Evolutionary conservation across 2,113 vertebrate genomes (phyloP).

Genomic region (Nycticorax nycticorax): DNA sequence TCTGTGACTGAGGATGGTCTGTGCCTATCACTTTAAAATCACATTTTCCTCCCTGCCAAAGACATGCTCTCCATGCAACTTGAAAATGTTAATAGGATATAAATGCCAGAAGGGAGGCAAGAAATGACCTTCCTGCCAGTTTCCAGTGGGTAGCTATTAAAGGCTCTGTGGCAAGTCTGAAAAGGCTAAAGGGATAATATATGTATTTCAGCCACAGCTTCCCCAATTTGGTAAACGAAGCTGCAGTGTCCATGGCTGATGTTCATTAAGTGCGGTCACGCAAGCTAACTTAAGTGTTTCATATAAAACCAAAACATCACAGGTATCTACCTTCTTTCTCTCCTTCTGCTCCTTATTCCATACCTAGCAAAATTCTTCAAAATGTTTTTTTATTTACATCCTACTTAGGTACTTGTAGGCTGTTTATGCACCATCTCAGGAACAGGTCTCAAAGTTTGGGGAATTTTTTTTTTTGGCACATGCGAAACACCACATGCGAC

Average conservation of each 20-base stretch:
- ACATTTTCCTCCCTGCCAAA: slow-evolving; percentile 14
- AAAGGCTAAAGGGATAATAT: not conserved
- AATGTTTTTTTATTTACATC: not conserved
- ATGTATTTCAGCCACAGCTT: not conserved
- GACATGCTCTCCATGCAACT: not conserved
- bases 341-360: not conserved
- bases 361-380: not conserved
- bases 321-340: not conserved
- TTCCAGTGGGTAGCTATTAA: slow-evolving; percentile 43
- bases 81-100: slow-evolving; percentile 17
- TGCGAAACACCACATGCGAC: not conserved
- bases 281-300: not conserved
- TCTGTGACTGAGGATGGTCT: not conserved
- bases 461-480: slow-evolving; percentile 11
- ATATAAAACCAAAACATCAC: not conserved
- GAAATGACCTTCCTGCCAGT: slow-evolving; percentile 15
- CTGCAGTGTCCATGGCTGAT: not conserved
- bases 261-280: not conserved
- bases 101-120: not conserved
- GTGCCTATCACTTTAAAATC: slow-evolving; percentile 3
- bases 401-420: not conserved
- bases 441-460: slow-evolving; percentile 19
- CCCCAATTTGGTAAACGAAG: not conserved
- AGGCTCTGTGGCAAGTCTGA: slow-evolving; percentile 6
- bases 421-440: not conserved